Evolutionary conservation across 2,888 invertebrate species (phyloP), one percentile per base, ranked within the genome.

Genomic region (Lasioglossum figueresi): DNA sequence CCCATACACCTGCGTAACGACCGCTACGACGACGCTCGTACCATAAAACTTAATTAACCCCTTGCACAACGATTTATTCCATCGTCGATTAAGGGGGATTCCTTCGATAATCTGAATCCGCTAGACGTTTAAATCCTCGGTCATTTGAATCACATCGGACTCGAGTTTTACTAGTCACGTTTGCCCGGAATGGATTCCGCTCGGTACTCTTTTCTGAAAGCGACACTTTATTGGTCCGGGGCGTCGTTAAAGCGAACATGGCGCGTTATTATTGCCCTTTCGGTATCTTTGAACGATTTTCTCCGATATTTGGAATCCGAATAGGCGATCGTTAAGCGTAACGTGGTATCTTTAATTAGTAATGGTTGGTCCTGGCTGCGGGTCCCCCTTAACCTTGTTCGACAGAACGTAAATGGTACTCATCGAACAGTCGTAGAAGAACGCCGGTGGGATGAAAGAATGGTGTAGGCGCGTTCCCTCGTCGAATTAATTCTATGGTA

Each of bases 41-140:
- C 85, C 85, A 76, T 90, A 90, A 90, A 91, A 90, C 89, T 89
- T 90, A 90, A 90, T 90, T 90, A 90, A 90, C 86, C 86, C 88
- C 83, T 83, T 37, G 80, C 77, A 68, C 74, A 79, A 88, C 86
- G 89, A 90, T 91, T 91, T 90, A 90, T 90, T 83, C 73, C 74
- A 66, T 40, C 79, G 86, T 83, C 88, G 90, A 90, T 89, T 83
- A 87, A 84, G 79, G 70, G 84, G 82, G 75, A 82, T 86, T 82
- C 80, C 84, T 71, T 76, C 78, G 82, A 85, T 90, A 90, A 90
- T 89, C 88, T 86, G 90, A 87, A 88, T 85, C 75, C 75, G 80
- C 80, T 59, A 48, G 78, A 19, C 68, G 76, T 59, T 83, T 80
- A 84, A 79, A 80, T 77, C 84, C 80, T 27, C 80, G 34, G n/a